Conservation (phyloP, 2,888 invertebrate genomes). For the Sympetrum striolatum region DNA sequence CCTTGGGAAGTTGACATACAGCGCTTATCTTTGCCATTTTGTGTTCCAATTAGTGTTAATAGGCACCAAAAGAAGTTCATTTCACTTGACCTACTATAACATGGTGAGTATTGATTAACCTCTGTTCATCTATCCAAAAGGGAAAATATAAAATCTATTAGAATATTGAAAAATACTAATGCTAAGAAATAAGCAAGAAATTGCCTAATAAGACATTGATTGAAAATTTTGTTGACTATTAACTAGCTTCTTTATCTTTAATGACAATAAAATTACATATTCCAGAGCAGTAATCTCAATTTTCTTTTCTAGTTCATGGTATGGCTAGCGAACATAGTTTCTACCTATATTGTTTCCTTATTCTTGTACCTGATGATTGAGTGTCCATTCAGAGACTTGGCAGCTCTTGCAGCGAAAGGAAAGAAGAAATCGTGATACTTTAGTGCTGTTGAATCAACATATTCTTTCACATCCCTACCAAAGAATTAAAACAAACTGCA, state of each 20-base stretch:
- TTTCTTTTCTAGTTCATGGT: not conserved
- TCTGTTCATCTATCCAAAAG: not conserved
- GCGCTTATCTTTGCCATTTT: conserved; percentile 11
- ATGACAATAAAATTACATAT: not conserved
- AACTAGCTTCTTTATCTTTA: not conserved
- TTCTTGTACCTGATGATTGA: conserved; percentile 24
- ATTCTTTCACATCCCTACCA: too few species aligned
- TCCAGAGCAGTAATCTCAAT: not conserved
- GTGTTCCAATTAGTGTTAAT: conserved; percentile 5
- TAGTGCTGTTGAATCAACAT: too few species aligned
- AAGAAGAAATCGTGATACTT: not conserved
- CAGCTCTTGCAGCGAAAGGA: not conserved
- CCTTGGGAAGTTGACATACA: conserved; percentile 21
- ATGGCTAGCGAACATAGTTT: not conserved
- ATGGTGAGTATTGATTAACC: not conserved
- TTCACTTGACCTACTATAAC: not conserved
- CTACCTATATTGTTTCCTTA: not conserved
- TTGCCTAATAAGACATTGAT: not conserved
- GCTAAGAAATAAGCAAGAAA: not conserved
- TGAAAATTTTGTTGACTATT: not conserved
- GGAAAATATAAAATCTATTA: not conserved
- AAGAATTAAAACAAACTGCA: too few species aligned
- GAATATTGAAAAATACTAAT: not conserved
- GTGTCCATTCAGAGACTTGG: conserved; percentile 27
- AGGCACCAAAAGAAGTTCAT: not conserved